Evolutionary conservation across 2,888 invertebrate species (phyloP).

Genomic region (Drosophila diplacantha): DNA sequence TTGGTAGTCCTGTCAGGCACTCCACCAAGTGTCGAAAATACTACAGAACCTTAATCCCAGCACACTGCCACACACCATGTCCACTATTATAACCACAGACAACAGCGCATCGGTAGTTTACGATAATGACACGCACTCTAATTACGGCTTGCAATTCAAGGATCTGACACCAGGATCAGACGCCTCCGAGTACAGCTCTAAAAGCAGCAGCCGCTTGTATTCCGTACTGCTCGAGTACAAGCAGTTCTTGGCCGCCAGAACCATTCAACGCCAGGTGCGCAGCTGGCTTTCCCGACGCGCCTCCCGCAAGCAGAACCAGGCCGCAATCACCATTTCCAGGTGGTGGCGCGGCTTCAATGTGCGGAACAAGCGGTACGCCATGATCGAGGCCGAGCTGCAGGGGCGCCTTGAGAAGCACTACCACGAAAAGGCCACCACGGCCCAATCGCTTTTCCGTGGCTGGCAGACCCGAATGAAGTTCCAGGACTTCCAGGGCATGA

Average conservation of each 20-base stretch:
- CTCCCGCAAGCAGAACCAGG: not conserved
- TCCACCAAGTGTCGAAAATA: not conserved
- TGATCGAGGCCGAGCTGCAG: conserved; percentile 1
- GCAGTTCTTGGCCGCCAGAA: conserved; percentile 29
- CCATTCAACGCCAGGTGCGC: conserved; percentile 8
- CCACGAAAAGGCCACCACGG: not conserved
- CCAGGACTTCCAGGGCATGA: conserved; percentile 29
- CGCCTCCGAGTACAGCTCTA: not conserved
- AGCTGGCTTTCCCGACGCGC: conserved; percentile 4
- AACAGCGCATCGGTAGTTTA: not conserved
- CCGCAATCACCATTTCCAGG: conserved; percentile 8
- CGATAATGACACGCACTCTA: not conserved
- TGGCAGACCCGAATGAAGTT: conserved; percentile 22
- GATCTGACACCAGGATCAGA: not conserved
- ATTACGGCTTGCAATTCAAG: no score
- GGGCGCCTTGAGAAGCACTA: not conserved
- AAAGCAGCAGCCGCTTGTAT: not conserved
- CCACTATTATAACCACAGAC: not conserved
- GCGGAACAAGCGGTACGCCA: not conserved
- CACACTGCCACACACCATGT: not conserved
- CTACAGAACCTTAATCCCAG: not conserved
- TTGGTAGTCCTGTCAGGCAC: not conserved
- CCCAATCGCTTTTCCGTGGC: conserved; percentile 23
- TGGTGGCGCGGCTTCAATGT: conserved; percentile 26
- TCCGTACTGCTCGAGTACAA: conserved; percentile 18